Conservation (phyloP, 2,888 invertebrate genomes). For the Hydropsyche betteni region DNA sequence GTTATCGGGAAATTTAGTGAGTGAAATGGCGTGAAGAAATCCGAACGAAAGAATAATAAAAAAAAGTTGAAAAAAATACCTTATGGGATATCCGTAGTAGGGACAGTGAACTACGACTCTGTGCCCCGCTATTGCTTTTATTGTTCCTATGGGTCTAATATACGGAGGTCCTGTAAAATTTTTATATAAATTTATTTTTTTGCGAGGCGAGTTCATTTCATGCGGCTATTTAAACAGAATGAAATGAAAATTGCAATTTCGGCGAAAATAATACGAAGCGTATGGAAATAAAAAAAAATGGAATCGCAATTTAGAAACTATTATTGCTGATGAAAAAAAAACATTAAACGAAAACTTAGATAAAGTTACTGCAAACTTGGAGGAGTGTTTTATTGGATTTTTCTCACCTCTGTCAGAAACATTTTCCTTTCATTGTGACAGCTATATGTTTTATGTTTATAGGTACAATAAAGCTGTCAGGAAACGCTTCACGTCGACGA, state of each 20-base stretch:
- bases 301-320: not conserved
- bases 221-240: no score
- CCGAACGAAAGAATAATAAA: no score
- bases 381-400: not conserved
- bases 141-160: constrained; percentile 73
- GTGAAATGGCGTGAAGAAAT: no score
- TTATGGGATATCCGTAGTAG: constrained; percentile 87
- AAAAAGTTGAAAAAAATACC: constrained; percentile 54
- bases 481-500: no score
- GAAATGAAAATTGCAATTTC: no score
- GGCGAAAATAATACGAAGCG: not conserved
- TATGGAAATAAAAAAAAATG: not conserved
- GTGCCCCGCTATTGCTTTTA: constrained; percentile 80
- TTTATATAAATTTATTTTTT: constrained; percentile 33
- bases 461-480: no score
- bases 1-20: no score
- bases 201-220: not conserved
- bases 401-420: no score
- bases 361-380: not conserved
- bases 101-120: constrained; percentile 81
- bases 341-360: not conserved
- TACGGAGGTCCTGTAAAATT: constrained; percentile 71
- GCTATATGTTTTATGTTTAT: no score
- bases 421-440: no score
- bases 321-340: not conserved